These are phyloP conservation scores for Acrocephalus scirpaceus DNA, from an alignment of 2,797 vertebrate species.

Conservation along the genomic window DNA sequence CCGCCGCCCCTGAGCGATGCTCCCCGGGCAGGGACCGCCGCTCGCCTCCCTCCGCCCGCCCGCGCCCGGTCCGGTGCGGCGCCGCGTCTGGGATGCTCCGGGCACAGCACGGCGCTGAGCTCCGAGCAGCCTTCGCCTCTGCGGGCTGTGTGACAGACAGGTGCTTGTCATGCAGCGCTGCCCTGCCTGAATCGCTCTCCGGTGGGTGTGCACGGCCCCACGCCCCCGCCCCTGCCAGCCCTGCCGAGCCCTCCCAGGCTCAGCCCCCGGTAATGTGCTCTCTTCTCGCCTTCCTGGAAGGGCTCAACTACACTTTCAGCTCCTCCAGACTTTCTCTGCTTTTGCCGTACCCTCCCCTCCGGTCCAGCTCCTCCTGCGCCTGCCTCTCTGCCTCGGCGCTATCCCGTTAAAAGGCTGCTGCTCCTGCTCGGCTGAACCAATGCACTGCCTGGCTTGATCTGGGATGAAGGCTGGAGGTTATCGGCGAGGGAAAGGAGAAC, in stretches of 20 bases:
- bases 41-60: not conserved
- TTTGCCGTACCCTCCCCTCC: conserved; percentile 20
- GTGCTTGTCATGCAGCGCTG: conserved; percentile 70
- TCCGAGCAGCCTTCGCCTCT: not conserved
- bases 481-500: conserved; percentile 28
- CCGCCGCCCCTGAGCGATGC: not conserved
- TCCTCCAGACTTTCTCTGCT: conserved; percentile 39
- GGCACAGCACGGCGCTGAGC: not conserved
- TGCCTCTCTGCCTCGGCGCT: conserved; percentile 69
- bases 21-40: not conserved
- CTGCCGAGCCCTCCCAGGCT: conserved; percentile 25
- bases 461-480: conserved; percentile 79
- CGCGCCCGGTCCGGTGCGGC: not conserved
- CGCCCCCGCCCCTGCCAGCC: not conserved
- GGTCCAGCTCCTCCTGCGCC: conserved; percentile 34
- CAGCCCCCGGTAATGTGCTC: conserved; percentile 69
- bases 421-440: conserved; percentile 70
- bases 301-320: conserved; percentile 37
- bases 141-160: conserved; percentile 64
- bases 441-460: conserved; percentile 66
- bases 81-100: not conserved
- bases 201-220: conserved; percentile 54
- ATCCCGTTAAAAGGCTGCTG: conserved; percentile 76
- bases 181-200: conserved; percentile 51
- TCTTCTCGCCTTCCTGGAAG: conserved; percentile 43